Evolutionary conservation across 1,140 invertebrate genomes (phyloP).

Genomic region (Zaprionus taronus): DNA sequence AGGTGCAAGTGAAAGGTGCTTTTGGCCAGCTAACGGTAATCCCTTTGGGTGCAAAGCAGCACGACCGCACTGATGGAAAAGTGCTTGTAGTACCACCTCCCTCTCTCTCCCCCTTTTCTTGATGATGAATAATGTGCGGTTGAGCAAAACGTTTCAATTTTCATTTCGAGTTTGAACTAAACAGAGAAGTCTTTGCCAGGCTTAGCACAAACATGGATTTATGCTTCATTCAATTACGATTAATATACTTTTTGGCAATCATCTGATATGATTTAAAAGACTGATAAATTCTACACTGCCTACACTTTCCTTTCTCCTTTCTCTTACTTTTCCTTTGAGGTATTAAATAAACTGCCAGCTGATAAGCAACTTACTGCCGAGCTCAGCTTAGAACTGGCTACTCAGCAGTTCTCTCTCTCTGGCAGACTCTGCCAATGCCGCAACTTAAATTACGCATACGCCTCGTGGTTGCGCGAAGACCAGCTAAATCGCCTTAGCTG

Average conservation of each 20-base stretch:
- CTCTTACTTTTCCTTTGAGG: background rate
- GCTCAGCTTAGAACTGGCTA: constrained; percentile 34
- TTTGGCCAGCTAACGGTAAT: constrained; percentile 19
- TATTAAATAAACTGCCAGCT: background rate
- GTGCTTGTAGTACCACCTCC: background rate
- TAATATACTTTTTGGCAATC: background rate
- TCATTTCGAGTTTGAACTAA: background rate
- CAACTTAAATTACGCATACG: constrained; percentile 72
- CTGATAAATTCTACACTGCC: no score
- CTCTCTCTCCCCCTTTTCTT: background rate
- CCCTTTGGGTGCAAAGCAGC: constrained; percentile 25
- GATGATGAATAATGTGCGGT: constrained; percentile 29
- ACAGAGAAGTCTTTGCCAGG: background rate
- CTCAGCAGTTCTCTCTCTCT: constrained; percentile 56
- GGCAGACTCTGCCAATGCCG: constrained; percentile 20
- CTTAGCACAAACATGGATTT: constrained; percentile 3
- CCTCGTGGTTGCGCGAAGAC: constrained; percentile 43
- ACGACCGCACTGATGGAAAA: constrained; percentile 17
- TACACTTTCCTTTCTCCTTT: no score
- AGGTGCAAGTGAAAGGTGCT: constrained; percentile 31
- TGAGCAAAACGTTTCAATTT: constrained; percentile 30
- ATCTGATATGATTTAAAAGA: background rate
- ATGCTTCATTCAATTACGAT: background rate
- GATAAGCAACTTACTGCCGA: background rate
- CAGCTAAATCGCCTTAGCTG: constrained; percentile 72